phyloP scores from a whole-genome alignment of 2,888 invertebrate species.

The Julus scanicus region DNA sequence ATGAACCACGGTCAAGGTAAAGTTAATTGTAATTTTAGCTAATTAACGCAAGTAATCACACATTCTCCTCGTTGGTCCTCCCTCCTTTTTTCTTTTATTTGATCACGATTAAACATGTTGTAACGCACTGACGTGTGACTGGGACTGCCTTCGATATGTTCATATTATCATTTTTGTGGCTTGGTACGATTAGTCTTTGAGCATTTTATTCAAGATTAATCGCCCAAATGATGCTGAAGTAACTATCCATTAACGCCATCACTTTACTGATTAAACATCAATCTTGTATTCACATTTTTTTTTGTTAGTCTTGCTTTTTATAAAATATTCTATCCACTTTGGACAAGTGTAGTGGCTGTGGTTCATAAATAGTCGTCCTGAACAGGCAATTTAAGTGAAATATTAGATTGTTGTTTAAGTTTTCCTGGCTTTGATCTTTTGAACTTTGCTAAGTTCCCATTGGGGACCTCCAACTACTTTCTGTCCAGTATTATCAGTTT shows the following conservation, averaged over 20 bases:
- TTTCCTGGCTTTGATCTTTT: not conserved
- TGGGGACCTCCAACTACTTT: too few relatives aligned
- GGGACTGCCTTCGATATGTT: not conserved
- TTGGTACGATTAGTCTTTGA: slow-evolving; percentile 1
- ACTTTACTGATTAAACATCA: not conserved
- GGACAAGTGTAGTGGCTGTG: not conserved
- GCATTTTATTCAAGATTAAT: slow-evolving; percentile 3
- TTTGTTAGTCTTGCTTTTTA: not conserved
- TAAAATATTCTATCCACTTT: not conserved
- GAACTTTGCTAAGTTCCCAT: not conserved
- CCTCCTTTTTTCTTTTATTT: slow-evolving; percentile 12
- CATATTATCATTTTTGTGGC: not conserved
- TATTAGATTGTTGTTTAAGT: not conserved
- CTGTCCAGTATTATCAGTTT: too few relatives aligned
- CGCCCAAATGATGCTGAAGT: not conserved
- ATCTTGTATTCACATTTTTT: not conserved
- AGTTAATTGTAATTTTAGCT: slow-evolving; percentile 42
- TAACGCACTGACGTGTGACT: not conserved
- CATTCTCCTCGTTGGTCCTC: slow-evolving; percentile 11
- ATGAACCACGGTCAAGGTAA: slow-evolving; percentile 34
- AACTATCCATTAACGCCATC: not conserved
- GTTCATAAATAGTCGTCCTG: not conserved
- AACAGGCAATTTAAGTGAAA: not conserved
- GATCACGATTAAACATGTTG: slow-evolving; percentile 26
- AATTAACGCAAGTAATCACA: slow-evolving; percentile 38